Base-by-base conservation (phyloP, 1,140 invertebrate genomes). In the Drosophila prosaltans region DNA sequence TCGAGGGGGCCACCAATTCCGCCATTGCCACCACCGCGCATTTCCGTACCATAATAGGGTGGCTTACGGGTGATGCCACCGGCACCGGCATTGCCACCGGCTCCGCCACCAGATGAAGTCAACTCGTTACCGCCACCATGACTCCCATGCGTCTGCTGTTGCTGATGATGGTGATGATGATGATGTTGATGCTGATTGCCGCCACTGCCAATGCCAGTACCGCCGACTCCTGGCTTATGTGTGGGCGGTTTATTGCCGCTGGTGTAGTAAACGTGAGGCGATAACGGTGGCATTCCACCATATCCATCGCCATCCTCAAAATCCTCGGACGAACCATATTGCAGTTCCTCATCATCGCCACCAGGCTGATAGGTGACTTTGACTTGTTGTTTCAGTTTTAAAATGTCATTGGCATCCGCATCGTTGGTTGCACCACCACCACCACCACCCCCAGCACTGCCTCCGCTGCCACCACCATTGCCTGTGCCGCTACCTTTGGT, bases 351-450 rank as follows among this genome's bases (percentile, higher is more conserved):
- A 61, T 92, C 91, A 45, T 92, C 57, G 32, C 57, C 57, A 24
- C 57, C 91, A 54, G 91, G 88, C 76, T 86, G 91, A 79, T 90
- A 92, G 78, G 86, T 92, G 80, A 88, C 91, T 86, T 83, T 92
- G 81, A 92, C 84, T 91, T 91, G 91, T 84, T 91, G 91, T 85
- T 92, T 92, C 78, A 89, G 79, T 77, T 92, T 92, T 74, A 92
- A 79, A 77, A 92, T 91, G 78, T 92, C 92, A 83, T 92, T 92
- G 78, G 91, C 82, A 80, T 92, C 91, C 72, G 83, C 78, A 68
- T 91, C 91, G 68, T 48, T 60, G 63, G 28, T 41, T 57, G 55
- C 54, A 65, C 45, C 54, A 30, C 40, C 58, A 72, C 80, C 62
- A 24, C 32, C 39, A 36, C 62, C 62, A 4, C 72, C 78, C 11